Base-by-base conservation (phyloP, 2,113 vertebrate species). In the Cyanocitta stelleri region DNA sequence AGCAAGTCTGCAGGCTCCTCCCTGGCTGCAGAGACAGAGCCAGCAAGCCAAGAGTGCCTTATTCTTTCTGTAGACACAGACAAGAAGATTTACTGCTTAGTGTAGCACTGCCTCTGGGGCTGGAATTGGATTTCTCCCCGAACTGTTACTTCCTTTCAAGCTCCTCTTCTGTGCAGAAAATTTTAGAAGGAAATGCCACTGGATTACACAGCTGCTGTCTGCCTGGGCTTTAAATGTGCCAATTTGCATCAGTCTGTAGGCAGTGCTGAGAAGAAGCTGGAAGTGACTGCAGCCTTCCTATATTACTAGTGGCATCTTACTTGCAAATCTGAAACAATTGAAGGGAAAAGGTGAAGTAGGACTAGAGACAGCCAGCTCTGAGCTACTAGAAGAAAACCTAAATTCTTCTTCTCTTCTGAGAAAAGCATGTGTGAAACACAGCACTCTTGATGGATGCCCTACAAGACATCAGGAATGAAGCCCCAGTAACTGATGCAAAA, bases 161-260 rank as follows among this genome's bases (percentile, higher is more conserved):
- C 56, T 90, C 84, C 66, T 94, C 52, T 95, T 78, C 91, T 69
- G 32, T 24, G 62, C 62, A 93, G 63, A 95, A 94, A 81, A 93
- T 93, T 87, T 95, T 24, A 89, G 84, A 64, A 95, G 85, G 91
- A 96, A 96, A 96, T 95, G 89, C 91, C 94, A 94, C 94, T 95
- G 95, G 89, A 94, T 94, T 89, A 73, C 87, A 85, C 91, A 94
- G 87, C 89, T 89, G 89, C 87, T 95, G 91, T 94, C 95, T 96
- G 91, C 89, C 85, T 85, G 58, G 91, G 84, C 85, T 87, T 87
- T 79, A 76, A 79, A 91, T 89, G 85, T 85, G 87, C 85, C 81
- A 85, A 68, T 89, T 78, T 87, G 71, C 94, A 96, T 96, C 93
- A 94, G 93, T 39, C 84, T 69, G 93, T 46, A 94, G 93, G 95